Conservation (phyloP, 2,113 vertebrate species). For the Hippocampus guttulatus region DNA sequence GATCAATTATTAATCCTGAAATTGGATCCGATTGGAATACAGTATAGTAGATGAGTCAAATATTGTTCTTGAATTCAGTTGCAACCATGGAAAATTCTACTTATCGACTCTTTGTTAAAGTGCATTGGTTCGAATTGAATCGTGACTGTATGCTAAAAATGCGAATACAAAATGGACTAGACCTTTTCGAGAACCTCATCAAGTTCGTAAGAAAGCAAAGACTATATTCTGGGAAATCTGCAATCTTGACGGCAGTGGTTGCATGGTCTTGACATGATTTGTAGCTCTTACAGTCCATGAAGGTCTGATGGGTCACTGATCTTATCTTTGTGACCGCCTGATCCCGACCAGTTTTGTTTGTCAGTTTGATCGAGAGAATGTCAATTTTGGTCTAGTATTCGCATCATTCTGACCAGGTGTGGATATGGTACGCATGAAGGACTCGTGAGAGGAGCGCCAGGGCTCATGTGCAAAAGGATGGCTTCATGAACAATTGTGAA, state of each 20-base stretch:
- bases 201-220: background rate
- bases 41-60: background rate
- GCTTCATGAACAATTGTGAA: background rate
- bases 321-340: background rate
- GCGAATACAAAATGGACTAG: background rate
- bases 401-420: background rate
- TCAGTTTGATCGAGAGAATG: background rate
- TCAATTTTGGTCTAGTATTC: background rate
- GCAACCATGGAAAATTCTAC: background rate
- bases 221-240: background rate
- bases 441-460: background rate
- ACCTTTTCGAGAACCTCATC: background rate
- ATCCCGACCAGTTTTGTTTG: background rate
- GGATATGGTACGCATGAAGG: background rate
- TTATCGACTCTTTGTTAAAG: background rate
- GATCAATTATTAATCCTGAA: background rate
- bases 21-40: too few species aligned
- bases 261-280: background rate
- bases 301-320: background rate
- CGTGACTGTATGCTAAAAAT: background rate
- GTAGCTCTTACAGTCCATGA: background rate
- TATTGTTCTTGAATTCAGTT: background rate
- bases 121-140: background rate
- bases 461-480: background rate
- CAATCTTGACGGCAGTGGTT: background rate